Evolutionary conservation across 2,113 vertebrate genomes (phyloP), one percentile per base, ranked within the genome.

Genomic region (Stigmatopora nigra): DNA sequence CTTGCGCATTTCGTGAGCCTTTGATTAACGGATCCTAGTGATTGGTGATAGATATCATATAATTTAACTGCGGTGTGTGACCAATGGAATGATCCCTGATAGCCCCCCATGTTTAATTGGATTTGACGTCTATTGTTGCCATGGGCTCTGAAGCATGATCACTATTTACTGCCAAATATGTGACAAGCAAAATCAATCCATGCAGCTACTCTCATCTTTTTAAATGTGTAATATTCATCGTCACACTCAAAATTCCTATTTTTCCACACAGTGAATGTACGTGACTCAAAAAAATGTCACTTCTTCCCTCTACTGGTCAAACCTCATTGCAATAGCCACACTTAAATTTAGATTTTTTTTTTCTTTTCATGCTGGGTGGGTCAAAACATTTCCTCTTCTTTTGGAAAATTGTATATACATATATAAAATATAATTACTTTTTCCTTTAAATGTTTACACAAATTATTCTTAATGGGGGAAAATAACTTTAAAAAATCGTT

Each of bases 261-360:
- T 55, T 55, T 20, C 20, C 7, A 13, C 25, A 22, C 11, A 25
- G 10, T 12, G 11, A 53, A 20, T 12, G 4, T 22, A n/a, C 20
- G 51, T 22, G 4, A 25, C 51, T 22, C 25, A 31, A 53, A 25
- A 17, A 51, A 8, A 22, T 19, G 51, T 53, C 64, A 12, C 62
- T 44, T 78, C 72, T 68, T 65, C 75, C 38, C 74, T 57, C 84
- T 86, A 38, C 69, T 82, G 74, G 82, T 71, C 65, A 73, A 52
- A 68, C 17, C 8, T 36, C 58, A 79, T 44, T 72, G 64, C 76
- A 75, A 12, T 7, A 35, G 7, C 45, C 25, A 31, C 25, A 41
- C 9, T 41, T 41, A 41, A 8, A 41, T 15, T 58, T 58, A 1
- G 7, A 3, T 36, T 57, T 57, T 49, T 51, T 31, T 31, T 41